A percentile compares a stretch with the other conserved stretches of the same genome.
Evolutionary conservation across 2,797 vertebrate species (phyloP).

Genomic region (Sternarchorhynchus goeldii): DNA sequence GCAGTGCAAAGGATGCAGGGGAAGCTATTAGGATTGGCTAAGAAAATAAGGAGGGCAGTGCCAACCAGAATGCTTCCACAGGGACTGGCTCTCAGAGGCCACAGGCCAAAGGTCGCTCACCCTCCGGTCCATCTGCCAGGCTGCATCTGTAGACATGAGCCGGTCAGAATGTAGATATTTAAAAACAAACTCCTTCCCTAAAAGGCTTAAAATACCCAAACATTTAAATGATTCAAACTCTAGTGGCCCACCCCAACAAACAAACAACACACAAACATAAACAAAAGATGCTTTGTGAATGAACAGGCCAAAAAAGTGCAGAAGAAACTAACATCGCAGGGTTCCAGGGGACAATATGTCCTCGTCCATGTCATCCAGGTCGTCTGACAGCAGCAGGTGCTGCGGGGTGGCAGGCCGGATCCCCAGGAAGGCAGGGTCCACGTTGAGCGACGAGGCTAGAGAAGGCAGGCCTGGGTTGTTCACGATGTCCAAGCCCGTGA

Average conservation of each 20-base stretch:
- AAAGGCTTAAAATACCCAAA: constrained; percentile 59
- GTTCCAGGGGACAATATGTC: constrained; percentile 90
- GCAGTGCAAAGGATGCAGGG: not conserved
- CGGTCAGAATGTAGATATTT: constrained; percentile 58
- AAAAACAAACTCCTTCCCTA: constrained; percentile 41
- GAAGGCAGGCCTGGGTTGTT: constrained; percentile 90
- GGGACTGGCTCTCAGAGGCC: constrained; percentile 82
- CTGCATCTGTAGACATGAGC: constrained; percentile 81
- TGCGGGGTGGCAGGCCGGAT: constrained; percentile 84
- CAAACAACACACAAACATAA: not conserved
- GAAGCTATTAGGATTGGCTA: constrained; percentile 47
- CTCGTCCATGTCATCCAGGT: constrained; percentile 93
- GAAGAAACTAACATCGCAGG: constrained; percentile 82
- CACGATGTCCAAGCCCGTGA: constrained; percentile 88
- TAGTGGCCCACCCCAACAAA: not conserved
- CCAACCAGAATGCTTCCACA: constrained; percentile 93
- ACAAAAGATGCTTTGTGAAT: not conserved
- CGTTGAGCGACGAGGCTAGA: constrained; percentile 88
- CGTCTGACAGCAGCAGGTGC: constrained; percentile 89
- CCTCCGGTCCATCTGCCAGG: constrained; percentile 92
- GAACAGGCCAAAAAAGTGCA: not conserved
- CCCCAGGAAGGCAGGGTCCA: constrained; percentile 91
- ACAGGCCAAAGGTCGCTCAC: constrained; percentile 89
- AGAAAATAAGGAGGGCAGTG: constrained; percentile 58
- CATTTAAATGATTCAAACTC: not conserved